Evolutionary conservation across 2,888 invertebrate species (phyloP).

Genomic region (Nephrocerus scutellatus): DNA sequence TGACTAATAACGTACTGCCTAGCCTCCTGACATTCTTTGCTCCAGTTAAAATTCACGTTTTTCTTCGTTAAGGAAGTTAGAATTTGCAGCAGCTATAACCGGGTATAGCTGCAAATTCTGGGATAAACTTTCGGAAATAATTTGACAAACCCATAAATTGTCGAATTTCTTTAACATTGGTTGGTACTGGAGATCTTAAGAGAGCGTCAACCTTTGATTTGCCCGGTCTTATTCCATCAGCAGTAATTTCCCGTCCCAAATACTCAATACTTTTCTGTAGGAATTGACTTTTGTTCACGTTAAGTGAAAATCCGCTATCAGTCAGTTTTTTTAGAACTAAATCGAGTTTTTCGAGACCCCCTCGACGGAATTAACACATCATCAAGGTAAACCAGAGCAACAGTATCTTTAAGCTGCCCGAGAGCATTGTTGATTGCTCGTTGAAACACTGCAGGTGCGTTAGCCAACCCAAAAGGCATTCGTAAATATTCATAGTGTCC

Average conservation of each 20-base stretch:
- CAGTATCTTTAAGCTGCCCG: slow-evolving; percentile 8
- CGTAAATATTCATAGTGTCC: too few species aligned
- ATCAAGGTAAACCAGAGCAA: slow-evolving; percentile 15
- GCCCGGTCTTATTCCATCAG: slow-evolving; percentile 7
- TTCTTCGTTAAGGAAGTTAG: slow-evolving; percentile 7
- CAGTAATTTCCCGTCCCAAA: slow-evolving; percentile 26
- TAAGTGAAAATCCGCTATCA: slow-evolving; percentile 20
- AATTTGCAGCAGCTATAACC: too few species aligned
- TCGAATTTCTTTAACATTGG: too few species aligned
- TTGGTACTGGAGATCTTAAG: too few species aligned
- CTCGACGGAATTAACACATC: slow-evolving; percentile 16
- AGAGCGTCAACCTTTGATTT: too few species aligned
- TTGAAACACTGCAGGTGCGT: slow-evolving; percentile 36
- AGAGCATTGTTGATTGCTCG: slow-evolving; percentile 21
- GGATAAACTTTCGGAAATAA: too few species aligned
- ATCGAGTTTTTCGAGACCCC: slow-evolving; percentile 17
- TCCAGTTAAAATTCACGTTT: too few species aligned
- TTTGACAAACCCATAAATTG: too few species aligned
- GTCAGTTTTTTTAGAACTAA: slow-evolving; percentile 17
- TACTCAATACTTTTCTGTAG: slow-evolving; percentile 20
- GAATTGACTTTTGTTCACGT: slow-evolving; percentile 22
- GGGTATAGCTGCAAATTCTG: too few species aligned
- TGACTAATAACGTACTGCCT: too few species aligned
- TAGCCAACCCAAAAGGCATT: too few species aligned
- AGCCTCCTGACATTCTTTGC: too few species aligned